Percentiles rank a stretch among this genome's conserved stretches.
phyloP scores from a whole-genome alignment of 1,140 invertebrate genomes.

The Rhopalosiphum padi region DNA sequence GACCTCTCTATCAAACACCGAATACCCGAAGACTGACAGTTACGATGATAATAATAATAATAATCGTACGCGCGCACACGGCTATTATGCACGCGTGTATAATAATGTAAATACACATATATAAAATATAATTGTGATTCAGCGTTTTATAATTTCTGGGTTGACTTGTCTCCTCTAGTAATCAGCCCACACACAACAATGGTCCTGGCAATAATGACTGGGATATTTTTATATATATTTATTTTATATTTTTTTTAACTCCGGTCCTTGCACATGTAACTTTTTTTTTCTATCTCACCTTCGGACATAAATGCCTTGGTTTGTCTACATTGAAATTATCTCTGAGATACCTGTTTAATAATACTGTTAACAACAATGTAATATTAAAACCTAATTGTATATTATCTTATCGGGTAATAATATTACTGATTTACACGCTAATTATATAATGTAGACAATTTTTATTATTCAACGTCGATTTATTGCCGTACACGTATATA shows the following conservation, averaged over 20 bases:
- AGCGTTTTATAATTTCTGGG: conserved; percentile 56
- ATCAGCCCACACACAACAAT: conserved; percentile 58
- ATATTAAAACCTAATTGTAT: not conserved
- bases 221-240: conserved; percentile 41
- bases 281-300: not conserved
- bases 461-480: not conserved
- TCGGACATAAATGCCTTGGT: not conserved
- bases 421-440: not conserved
- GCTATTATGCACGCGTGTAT: conserved; percentile 34
- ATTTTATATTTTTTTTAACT: not conserved
- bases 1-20: conserved; percentile 54
- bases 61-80: conserved; percentile 20
- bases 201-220: conserved; percentile 57
- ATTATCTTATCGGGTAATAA: not conserved
- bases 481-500: not conserved
- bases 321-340: conserved; percentile 15
- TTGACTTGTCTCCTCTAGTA: conserved; percentile 54
- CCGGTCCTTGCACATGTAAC: conserved; percentile 14
- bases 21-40: conserved; percentile 50
- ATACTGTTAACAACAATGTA: not conserved
- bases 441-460: not conserved
- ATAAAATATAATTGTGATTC: conserved; percentile 56
- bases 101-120: conserved; percentile 57
- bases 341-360: not conserved
- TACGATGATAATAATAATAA: conserved; percentile 55